phyloP scores from a whole-genome alignment of 1,140 invertebrate species.

The Rhizoglyphus robini region DNA sequence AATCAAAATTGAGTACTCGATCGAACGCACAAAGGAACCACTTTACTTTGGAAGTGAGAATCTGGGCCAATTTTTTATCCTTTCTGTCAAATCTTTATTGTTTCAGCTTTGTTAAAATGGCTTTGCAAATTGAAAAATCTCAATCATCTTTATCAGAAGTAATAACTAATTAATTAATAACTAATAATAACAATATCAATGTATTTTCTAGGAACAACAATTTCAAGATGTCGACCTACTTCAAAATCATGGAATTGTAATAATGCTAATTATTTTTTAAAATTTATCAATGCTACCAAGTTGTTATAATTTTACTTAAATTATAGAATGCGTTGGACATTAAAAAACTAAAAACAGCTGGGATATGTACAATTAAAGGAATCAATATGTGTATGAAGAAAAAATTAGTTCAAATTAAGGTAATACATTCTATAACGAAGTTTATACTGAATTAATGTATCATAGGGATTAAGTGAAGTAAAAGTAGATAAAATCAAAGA shows the following conservation, averaged over 20 bases:
- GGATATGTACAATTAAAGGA: slow-evolving; percentile 65
- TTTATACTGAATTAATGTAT: background rate
- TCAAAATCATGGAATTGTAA: slow-evolving; percentile 43
- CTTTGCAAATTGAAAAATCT: background rate
- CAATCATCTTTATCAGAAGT: background rate
- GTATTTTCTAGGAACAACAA: slow-evolving; percentile 29
- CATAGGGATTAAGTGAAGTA: slow-evolving; percentile 55
- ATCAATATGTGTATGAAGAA: slow-evolving; percentile 64
- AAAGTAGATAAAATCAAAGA: slow-evolving; percentile 75
- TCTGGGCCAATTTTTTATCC: too few relatives aligned
- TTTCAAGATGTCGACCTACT: slow-evolving; percentile 42
- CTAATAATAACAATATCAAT: background rate
- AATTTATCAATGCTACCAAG: slow-evolving; percentile 12
- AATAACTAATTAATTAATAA: background rate
- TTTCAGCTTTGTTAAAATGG: background rate
- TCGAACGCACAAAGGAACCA: background rate
- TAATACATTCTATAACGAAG: too few relatives aligned
- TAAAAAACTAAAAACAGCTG: slow-evolving; percentile 57
- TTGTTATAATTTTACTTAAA: slow-evolving; percentile 1
- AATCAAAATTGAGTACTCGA: too few relatives aligned
- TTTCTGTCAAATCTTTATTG: background rate
- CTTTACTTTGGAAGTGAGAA: background rate
- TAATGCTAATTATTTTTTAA: slow-evolving; percentile 28
- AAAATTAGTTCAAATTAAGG: slow-evolving; percentile 47
- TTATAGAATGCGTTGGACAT: slow-evolving; percentile 44